phyloP scores from a whole-genome alignment of 2,888 invertebrate species.

The Acanthosepion lycidas region DNA sequence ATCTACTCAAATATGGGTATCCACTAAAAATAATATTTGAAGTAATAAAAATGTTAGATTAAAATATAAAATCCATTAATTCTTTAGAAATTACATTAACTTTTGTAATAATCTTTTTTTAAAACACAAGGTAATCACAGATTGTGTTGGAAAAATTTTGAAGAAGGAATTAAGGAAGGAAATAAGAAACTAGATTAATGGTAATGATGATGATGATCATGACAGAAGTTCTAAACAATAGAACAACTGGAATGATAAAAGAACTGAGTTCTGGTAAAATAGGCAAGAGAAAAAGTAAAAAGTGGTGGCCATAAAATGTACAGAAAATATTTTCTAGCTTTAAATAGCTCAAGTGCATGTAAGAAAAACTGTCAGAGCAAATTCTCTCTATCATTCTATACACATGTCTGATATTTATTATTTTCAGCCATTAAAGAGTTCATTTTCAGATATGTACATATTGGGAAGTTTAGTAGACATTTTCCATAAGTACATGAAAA shows the following conservation, averaged over 20 bases:
- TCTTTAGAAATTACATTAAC: no score
- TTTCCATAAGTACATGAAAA: slow-evolving; percentile 33
- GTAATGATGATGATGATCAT: not conserved
- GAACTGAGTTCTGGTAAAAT: not conserved
- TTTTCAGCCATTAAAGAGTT: not conserved
- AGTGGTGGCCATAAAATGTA: not conserved
- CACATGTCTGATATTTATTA: not conserved
- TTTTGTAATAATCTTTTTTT: no score
- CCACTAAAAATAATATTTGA: no score
- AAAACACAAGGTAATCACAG: no score
- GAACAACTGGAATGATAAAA: not conserved
- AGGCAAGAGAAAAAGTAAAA: not conserved
- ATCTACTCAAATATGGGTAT: no score
- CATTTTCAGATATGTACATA: not conserved
- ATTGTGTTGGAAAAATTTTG: no score
- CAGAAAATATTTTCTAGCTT: not conserved
- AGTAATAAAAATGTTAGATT: no score
- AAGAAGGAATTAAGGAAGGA: no score
- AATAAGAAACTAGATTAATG: no score
- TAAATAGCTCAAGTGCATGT: not conserved
- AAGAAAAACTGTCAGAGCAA: not conserved
- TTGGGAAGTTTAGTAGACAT: not conserved
- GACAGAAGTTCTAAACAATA: not conserved
- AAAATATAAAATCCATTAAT: no score
- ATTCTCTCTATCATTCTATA: not conserved